These are phyloP conservation scores for Microhierax caerulescens DNA, from an alignment of 2,797 vertebrate genomes.

Conservation along the genomic window DNA sequence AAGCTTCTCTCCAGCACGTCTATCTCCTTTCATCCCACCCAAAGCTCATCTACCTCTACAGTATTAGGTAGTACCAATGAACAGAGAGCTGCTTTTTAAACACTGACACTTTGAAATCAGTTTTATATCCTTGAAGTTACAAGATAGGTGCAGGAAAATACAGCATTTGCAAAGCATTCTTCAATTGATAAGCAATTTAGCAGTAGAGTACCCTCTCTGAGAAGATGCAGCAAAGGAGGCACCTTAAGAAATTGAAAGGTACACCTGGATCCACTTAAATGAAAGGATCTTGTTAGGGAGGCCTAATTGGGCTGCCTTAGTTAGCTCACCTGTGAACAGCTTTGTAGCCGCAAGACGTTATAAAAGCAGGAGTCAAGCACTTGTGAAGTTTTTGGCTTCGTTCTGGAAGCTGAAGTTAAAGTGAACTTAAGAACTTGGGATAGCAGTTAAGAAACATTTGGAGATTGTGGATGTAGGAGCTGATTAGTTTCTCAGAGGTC, in stretches of 20 bases:
- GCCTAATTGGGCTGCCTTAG: neutral
- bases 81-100: neutral
- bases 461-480: neutral
- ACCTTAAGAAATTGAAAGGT: neutral
- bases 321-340: neutral
- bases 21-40: neutral
- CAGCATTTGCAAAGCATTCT: neutral
- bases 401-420: neutral
- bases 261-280: slow-evolving; percentile 39
- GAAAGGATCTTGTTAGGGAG: neutral
- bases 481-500: neutral
- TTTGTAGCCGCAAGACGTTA: neutral
- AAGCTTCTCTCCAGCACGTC: neutral
- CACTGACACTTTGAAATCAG: neutral
- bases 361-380: neutral
- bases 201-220: neutral
- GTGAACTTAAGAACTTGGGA: neutral
- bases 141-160: neutral
- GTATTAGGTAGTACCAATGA: rapidly evolving
- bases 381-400: rapidly evolving
- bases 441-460: neutral
- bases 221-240: neutral
- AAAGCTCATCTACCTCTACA: neutral
- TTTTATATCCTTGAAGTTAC: neutral
- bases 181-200: neutral